Evolutionary conservation across 2,888 invertebrate species (phyloP).

Genomic region (Sarcophaga carnaria): DNA sequence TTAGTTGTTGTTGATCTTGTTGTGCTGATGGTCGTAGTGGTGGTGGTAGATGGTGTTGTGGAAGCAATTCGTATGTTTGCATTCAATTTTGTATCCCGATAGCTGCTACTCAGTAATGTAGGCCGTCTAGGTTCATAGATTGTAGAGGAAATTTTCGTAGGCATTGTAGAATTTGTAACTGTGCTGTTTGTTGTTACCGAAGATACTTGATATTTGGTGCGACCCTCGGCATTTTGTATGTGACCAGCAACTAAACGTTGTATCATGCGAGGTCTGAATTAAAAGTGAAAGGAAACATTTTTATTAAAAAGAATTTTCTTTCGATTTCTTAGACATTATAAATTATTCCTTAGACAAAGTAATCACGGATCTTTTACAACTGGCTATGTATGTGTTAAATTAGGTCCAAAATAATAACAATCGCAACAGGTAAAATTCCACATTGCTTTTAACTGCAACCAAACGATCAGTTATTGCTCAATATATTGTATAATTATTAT

Average conservation of each 20-base stretch:
- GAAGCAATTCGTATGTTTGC: slow-evolving; percentile 59
- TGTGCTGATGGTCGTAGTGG: background rate
- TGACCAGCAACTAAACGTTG: slow-evolving; percentile 88
- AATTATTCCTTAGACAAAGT: too few species aligned
- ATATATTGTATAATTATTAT: too few species aligned
- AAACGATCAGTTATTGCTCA: too few species aligned
- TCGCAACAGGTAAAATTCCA: too few species aligned
- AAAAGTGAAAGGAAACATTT: background rate
- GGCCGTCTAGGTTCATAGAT: slow-evolving; percentile 72
- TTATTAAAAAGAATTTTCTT: too few species aligned
- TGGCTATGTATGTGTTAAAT: too few species aligned
- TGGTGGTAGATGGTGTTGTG: slow-evolving; percentile 48
- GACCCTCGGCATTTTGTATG: slow-evolving; percentile 81
- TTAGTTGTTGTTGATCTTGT: slow-evolving; percentile 28
- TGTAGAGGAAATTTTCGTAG: slow-evolving; percentile 45
- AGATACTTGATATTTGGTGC: slow-evolving; percentile 76
- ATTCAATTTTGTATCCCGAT: slow-evolving; percentile 70
- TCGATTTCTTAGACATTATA: too few species aligned
- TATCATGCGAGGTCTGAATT: slow-evolving; percentile 83
- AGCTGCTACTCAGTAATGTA: slow-evolving; percentile 73
- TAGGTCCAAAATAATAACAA: too few species aligned
- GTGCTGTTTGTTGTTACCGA: slow-evolving; percentile 74
- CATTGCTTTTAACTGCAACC: too few species aligned
- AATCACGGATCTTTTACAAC: too few species aligned
- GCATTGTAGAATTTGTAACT: slow-evolving; percentile 54